These are phyloP conservation scores for Nymphalis polychloros DNA, from an alignment of 2,888 invertebrate genomes.

Conservation along the genomic window DNA sequence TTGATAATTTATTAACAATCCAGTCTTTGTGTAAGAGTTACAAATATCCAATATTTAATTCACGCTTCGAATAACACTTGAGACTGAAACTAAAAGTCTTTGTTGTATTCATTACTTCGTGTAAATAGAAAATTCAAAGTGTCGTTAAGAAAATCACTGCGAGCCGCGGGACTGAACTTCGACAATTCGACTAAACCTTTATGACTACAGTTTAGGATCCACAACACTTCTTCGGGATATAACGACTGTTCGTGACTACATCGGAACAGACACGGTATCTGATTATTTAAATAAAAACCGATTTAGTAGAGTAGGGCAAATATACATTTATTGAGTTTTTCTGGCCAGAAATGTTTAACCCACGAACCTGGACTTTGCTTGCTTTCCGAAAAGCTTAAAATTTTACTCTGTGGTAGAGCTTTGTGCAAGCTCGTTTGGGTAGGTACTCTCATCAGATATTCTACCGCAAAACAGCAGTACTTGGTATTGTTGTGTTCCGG, in stretches of 20 bases:
- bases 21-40: no score
- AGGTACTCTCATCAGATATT: no score
- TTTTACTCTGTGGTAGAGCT: no score
- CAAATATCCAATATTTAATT: neutral
- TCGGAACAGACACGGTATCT: no score
- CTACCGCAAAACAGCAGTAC: no score
- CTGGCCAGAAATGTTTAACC: no score
- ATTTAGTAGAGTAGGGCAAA: neutral
- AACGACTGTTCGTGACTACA: neutral
- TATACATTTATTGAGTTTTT: no score
- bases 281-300: no score
- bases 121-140: constrained; percentile 29
- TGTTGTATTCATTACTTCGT: constrained; percentile 20
- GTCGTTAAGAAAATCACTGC: constrained; percentile 20
- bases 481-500: no score
- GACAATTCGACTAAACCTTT: constrained; percentile 19
- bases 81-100: constrained; percentile 13
- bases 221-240: neutral
- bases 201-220: neutral
- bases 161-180: constrained; percentile 17
- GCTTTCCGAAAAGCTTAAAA: no score
- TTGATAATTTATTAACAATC: neutral
- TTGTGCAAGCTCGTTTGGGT: no score
- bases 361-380: no score
- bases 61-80: neutral